These are phyloP conservation scores for Sus scrofa DNA, from an alignment of 2,113 vertebrate species.

Conservation along the genomic window T2T-Sscrofa CM000821.6:24835501-24836000, in stretches of 20 bases:
- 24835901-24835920: no score
- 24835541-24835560: neutral
- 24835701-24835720: neutral
- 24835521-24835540: neutral
- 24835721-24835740: neutral
- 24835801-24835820: neutral
- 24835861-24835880: neutral
- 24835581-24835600: neutral
- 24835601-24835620: neutral
- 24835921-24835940: fast-evolving
- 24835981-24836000: neutral
- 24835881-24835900: neutral
- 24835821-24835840: neutral
- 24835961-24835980: neutral
- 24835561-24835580: neutral
- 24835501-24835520: neutral
- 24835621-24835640: neutral
- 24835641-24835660: neutral
- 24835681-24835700: neutral
- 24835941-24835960: neutral
- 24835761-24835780: neutral
- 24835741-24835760: neutral
- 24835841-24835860: no score
- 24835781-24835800: neutral
- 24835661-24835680: neutral